These are phyloP conservation scores for Motacilla alba DNA, from an alignment of 2,113 vertebrate species.

Conservation along the genomic window DNA sequence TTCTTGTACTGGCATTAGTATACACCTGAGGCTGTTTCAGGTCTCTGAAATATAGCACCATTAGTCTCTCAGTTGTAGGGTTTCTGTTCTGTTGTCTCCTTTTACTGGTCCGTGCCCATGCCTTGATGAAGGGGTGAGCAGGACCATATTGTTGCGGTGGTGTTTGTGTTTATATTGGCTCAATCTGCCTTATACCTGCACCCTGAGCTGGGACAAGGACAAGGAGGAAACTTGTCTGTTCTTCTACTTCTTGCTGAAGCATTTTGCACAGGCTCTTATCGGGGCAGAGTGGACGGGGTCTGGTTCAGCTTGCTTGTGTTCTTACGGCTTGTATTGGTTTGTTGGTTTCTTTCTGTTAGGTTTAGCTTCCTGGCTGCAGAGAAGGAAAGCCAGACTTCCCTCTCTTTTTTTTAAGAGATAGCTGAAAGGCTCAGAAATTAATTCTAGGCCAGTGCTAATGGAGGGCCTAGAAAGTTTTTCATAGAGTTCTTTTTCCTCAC, in stretches of 20 bases:
- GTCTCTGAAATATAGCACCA: neutral
- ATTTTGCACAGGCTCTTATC: neutral
- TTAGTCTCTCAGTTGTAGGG: neutral
- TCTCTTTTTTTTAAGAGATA: neutral
- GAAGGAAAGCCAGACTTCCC: neutral
- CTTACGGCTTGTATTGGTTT: neutral
- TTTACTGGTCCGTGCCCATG: rapidly evolving
- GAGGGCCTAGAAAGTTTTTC: neutral
- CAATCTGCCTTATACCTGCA: neutral
- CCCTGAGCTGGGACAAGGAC: neutral
- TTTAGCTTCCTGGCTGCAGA: neutral
- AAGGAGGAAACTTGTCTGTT: neutral
- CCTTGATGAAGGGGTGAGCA: neutral
- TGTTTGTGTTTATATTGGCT: neutral
- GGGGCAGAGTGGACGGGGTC: neutral
- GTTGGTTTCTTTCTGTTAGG: neutral
- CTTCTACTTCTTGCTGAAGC: neutral
- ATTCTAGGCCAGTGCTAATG: neutral
- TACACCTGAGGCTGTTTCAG: neutral
- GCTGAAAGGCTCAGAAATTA: neutral
- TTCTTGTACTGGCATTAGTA: neutral
- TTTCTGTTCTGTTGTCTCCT: neutral
- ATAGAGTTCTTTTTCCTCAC: neutral
- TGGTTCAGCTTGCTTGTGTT: neutral
- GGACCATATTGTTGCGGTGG: neutral